Base-by-base conservation (phyloP, 2,888 invertebrate genomes). In the Heliconius hortense region DNA sequence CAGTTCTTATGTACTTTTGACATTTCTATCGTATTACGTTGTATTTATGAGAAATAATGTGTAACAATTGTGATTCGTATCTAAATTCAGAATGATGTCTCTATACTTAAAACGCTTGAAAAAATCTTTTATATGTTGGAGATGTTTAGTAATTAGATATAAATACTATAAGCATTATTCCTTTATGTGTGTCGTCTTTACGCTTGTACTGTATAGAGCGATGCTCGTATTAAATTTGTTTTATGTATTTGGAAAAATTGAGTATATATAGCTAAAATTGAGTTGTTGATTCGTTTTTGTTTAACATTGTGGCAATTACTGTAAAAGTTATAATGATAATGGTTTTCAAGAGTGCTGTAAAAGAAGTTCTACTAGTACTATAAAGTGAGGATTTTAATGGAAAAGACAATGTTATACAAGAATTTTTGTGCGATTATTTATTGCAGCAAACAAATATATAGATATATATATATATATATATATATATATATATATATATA, bases 181-280 rank as follows among this genome's bases (percentile, higher is more conserved):
- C 18, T 48, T 18, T 48, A 0, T 82, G 3, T 88, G 84, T 70
- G 79, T 90, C 1, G 79, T 84, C 31, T 26, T 82, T 83, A 18
- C 48, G 0, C 77, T 88, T 8, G 73, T 85, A 15, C 48, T 82
- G 64, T 91, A 89, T 76, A 86, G 88, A 60, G 72, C 83, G 35
- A 81, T 89, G 26, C 78, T 91, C 7, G 87, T 88, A 28, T 18
- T 89, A 48, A 91, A 89, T 78, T 78, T 91, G 78, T 48, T 15
- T 43, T 18, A 48, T 1, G 15, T 48, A 5, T 15, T 15, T 48
- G 48, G 48, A 48, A 85, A 84, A 81, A 83, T 90, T 26, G 15
- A 15, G 3, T 43, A 2, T 43, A 35, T 8, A 35, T 35, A 35
- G 8, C 31, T 35, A 35, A 35, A 35, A 35, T 35, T 53, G 89